Evolutionary conservation across 2,888 invertebrate species (phyloP), one percentile per base, ranked within the genome.

Genomic region (Drosophila meridionalis): DNA sequence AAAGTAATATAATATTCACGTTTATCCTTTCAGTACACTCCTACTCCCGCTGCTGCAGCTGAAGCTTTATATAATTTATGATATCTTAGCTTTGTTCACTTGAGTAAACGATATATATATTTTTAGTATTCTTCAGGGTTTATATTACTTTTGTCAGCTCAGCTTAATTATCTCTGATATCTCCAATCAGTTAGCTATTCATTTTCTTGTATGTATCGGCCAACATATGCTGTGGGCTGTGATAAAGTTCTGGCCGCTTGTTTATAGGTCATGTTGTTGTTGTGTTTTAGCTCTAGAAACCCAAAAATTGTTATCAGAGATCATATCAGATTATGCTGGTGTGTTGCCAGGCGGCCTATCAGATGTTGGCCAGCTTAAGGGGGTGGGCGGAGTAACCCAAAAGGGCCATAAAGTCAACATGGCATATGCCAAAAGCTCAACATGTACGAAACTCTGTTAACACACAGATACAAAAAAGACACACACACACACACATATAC

Each of bases 371-470:
- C 42, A 20, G 40, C 36, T 11, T 32, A 36, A 2, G 47, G n/a
- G 45, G 3, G 47, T 48, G 30, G 8, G 56, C 53, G 36, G 20
- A 34, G 50, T 52, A 32, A 34, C 5, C n/a, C 32, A 26, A 28
- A 43, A 36, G 45, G 69, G 80, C 52, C 57, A 53, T 61, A 69
- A 64, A 75, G 63, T 58, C 76, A 69, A 61, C 56, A 52, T 47
- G 34, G 48, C 59, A 63, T 68, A 78, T 64, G 80, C 60, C 80
- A 69, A 70, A 63, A 64, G 58, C 61, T 71, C 40, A 64, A 47
- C 64, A 73, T 69, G 67, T 34, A 57, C 56, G 12, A 66, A 60
- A 56, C 12, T 63, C 38, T 53, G 59, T 56, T 55, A 65, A 57
- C 53, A 64, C 42, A 55, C 45, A 56, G 11, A 26, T 6, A 53